Conservation (phyloP, 2,113 vertebrate genomes). For the Corythaeola cristata region DNA sequence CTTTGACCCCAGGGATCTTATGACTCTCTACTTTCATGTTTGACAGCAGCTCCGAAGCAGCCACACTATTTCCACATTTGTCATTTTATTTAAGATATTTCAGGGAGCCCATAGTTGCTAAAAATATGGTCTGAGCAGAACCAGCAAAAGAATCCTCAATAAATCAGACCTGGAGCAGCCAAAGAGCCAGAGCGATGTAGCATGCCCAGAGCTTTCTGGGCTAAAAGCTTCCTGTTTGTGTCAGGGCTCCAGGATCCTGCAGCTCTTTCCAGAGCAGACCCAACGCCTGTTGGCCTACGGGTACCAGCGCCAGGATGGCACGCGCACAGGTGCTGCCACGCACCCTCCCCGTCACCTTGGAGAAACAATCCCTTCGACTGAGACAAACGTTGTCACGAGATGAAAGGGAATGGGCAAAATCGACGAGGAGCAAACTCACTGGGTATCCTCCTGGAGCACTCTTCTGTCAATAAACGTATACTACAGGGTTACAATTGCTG, state of each 20-base stretch:
- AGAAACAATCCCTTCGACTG: background rate
- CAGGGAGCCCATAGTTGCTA: background rate
- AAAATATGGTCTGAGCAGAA: background rate
- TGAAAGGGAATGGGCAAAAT: accelerated
- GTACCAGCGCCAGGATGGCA: background rate
- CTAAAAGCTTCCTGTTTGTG: background rate
- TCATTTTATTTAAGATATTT: too few species aligned
- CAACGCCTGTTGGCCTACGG: accelerated
- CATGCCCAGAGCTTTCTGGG: background rate
- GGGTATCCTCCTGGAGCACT: background rate
- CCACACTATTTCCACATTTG: background rate
- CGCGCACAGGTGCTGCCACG: background rate
- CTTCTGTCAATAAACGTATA: accelerated
- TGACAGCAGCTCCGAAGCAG: background rate
- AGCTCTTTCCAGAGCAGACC: background rate
- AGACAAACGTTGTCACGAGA: accelerated
- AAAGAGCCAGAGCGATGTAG: accelerated
- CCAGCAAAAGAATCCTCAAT: background rate
- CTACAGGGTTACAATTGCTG: accelerated
- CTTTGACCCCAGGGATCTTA: background rate
- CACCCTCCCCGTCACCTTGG: accelerated
- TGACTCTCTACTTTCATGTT: background rate
- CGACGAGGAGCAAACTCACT: accelerated
- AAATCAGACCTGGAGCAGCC: background rate
- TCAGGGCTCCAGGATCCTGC: background rate